phyloP scores from a whole-genome alignment of 2,113 vertebrate species.

The Periophthalmus modestus region DNA sequence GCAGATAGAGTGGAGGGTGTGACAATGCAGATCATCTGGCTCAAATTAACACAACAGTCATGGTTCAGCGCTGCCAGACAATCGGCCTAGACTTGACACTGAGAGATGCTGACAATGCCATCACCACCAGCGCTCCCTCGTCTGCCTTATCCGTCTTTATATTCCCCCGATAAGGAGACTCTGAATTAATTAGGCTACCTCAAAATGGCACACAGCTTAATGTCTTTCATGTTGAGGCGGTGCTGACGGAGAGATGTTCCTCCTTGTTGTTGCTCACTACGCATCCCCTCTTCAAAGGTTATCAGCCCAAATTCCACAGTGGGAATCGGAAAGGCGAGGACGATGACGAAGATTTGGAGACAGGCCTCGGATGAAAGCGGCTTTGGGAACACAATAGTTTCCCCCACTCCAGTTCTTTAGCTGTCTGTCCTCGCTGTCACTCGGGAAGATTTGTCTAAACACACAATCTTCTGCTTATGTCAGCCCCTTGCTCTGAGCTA shows the following conservation, averaged over 20 bases:
- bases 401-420: slow-evolving; percentile 33
- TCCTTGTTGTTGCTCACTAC: slow-evolving; percentile 46
- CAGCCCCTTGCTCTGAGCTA: slow-evolving; percentile 36
- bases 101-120: slow-evolving; percentile 40
- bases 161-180: slow-evolving; percentile 51
- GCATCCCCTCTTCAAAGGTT: slow-evolving; percentile 65
- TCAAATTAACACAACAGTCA: slow-evolving; percentile 60
- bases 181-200: slow-evolving; percentile 68
- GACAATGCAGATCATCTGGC: slow-evolving; percentile 62
- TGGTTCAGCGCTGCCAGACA: slow-evolving; percentile 45
- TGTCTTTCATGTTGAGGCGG: slow-evolving; percentile 39
- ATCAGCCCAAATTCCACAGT: slow-evolving; percentile 55
- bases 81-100: slow-evolving; percentile 46
- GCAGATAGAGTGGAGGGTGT: slow-evolving; percentile 61
- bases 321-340: slow-evolving; percentile 53
- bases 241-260: slow-evolving; percentile 57
- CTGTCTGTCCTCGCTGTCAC: slow-evolving; percentile 38
- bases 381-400: slow-evolving; percentile 64
- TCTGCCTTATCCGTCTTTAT: slow-evolving; percentile 40
- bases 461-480: slow-evolving; percentile 24
- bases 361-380: slow-evolving; percentile 54
- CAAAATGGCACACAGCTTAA: slow-evolving; percentile 45
- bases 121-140: slow-evolving; percentile 20
- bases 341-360: slow-evolving; percentile 59
- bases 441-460: slow-evolving; percentile 52